Percentiles rank a stretch among this genome's conserved stretches.
phyloP scores from a whole-genome alignment of 2,113 vertebrate genomes.

The Chamaea fasciata region DNA sequence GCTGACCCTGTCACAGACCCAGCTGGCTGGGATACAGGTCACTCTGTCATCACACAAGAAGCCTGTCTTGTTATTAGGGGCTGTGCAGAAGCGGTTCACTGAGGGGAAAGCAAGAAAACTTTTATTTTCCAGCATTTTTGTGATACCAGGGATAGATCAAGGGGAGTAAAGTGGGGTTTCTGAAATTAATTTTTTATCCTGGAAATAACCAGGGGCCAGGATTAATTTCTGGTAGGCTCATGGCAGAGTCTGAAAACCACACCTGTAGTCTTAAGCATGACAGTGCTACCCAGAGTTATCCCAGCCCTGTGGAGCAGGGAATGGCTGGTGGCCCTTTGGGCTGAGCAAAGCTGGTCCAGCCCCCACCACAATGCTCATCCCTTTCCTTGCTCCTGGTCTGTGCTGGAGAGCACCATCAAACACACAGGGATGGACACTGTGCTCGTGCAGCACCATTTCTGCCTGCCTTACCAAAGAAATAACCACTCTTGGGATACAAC shows the following conservation, averaged over 20 bases:
- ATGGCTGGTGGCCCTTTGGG: fast-evolving
- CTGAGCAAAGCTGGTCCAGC: neutral
- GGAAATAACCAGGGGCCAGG: too few species aligned
- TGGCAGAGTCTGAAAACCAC: neutral
- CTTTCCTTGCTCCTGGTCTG: neutral
- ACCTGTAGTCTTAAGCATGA: neutral
- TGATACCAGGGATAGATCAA: neutral
- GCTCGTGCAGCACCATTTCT: neutral
- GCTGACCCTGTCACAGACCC: conserved; percentile 64
- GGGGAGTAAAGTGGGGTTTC: neutral
- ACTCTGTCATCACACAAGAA: conserved; percentile 72
- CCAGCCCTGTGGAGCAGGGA: neutral
- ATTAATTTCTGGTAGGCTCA: neutral
- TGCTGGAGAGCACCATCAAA: neutral
- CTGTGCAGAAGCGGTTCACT: conserved; percentile 69
- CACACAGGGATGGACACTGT: fast-evolving
- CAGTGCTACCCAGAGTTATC: neutral
- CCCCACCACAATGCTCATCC: fast-evolving
- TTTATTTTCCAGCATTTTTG: neutral
- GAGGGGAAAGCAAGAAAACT: neutral
- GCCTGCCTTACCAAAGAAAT: neutral
- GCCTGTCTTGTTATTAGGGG: conserved; percentile 68
- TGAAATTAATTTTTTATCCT: neutral
- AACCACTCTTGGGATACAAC: neutral
- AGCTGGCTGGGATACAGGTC: conserved; percentile 72